Base-by-base conservation (phyloP, 2,113 vertebrate genomes). In the Colaptes auratus region DNA sequence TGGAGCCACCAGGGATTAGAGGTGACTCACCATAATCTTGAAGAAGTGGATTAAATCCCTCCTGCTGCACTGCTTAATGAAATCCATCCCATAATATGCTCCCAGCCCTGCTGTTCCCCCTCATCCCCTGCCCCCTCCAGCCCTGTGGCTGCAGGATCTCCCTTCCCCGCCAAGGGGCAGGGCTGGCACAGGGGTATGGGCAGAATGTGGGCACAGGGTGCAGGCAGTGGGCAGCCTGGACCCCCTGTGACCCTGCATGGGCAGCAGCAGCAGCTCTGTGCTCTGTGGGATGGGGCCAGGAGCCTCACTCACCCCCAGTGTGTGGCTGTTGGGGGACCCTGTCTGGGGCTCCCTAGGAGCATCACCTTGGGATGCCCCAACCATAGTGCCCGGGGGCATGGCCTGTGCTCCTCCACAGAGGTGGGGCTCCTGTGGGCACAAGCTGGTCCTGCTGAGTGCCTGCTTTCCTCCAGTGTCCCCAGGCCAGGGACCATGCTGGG, bases 21-120 rank as follows among this genome's bases (percentile, higher is more conserved):
- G 42, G 88, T 94, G 96, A 96, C 93, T 96, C 92, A 94, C 96
- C 44, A 71, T 93, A 93, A 96, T 94, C 96, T 96, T 94, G 88
- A 96, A 94, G 95, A 73, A 94, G 61, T 92, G 93, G 96, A 96
- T 96, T 96, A 96, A 92, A 88, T 56, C 92, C 80, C 83, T 93
- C 95, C 93, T 81, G 88, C 95, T 96, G 93, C n/a, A 77, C 86
- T 86, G 27, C 76, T 95, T 96, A 96, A 96, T 96, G 88, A 96
- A 93, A 96, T 94, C 88, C 88, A 96, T 88, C 92, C 95, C 96
- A 94, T 96, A 96, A 96, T 96, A 94, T 50, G 30, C 80, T 78
- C 76, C 64, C 7, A 1, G 72, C 72, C 93, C 88, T 95, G 93
- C 93, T 96, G 95, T 94, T 94, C 63, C 60, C 63, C 74, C 79